Evolutionary conservation across 2,113 vertebrate species (phyloP).

Genomic region (Pyrgilauda ruficollis): DNA sequence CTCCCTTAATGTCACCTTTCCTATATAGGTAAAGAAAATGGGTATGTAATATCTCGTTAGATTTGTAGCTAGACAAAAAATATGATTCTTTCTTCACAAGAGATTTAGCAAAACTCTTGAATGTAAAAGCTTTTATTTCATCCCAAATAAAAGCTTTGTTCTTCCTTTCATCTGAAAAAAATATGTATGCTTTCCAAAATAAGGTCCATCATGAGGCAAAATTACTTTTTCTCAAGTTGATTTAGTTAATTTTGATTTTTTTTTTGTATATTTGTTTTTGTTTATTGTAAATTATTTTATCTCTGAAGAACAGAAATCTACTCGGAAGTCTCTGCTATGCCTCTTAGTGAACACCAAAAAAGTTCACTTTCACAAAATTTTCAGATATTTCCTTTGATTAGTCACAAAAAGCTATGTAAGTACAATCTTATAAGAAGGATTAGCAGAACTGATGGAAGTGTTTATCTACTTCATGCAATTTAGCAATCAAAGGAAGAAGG

Average conservation of each 20-base stretch:
- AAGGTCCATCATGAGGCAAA: conserved; percentile 3
- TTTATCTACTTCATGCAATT: background rate
- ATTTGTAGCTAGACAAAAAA: background rate
- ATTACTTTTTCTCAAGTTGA: background rate
- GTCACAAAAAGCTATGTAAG: background rate
- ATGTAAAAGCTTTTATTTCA: background rate
- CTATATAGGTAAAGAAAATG: background rate
- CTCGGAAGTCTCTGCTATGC: background rate
- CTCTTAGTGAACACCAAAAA: background rate
- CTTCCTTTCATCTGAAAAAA: conserved; percentile 45
- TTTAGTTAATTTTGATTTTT: background rate
- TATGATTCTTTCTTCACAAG: background rate
- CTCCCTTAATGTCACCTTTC: background rate
- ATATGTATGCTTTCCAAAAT: background rate
- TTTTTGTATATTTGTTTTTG: background rate
- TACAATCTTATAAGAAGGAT: background rate
- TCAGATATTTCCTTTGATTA: background rate
- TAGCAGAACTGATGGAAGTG: background rate
- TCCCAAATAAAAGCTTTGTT: background rate
- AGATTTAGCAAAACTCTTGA: background rate
- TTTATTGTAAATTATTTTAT: conserved; percentile 30
- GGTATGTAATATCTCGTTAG: background rate
- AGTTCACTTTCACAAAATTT: background rate
- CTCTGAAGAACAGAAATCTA: background rate
- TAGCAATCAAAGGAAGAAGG: background rate